Evolutionary conservation across 2,888 invertebrate genomes (phyloP), one percentile per base, ranked within the genome.

Genomic region (Muschampia plurimacula): DNA sequence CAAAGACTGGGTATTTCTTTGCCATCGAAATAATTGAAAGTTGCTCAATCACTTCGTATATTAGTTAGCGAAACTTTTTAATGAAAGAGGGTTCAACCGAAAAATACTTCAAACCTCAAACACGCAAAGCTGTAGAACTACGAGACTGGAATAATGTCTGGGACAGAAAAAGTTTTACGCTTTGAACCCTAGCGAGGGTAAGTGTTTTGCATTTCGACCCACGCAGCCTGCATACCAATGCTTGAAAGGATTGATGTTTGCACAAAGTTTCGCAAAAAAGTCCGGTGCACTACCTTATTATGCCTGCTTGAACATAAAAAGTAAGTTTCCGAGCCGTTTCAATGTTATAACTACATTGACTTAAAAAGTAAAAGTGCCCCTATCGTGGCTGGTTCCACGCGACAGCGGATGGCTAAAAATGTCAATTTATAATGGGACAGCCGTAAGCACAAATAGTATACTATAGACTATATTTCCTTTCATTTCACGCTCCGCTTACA

Each of bases 71-170:
- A 80, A 90, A 91, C 83, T 91, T 91, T 91, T 89, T 90, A 92
- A 92, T 91, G 91, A 92, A 90, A 88, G 88, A 84, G 80, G 86
- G 84, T 84, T 86, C 84, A 83, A 87, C 88, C 90, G 86, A 90
- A 91, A 93, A 91, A 92, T 91, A 86, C 89, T 87, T 86, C 85
- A 89, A 90, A 89, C 89, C 91, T 90, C 90, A 89, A 92, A 92
- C 90, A 91, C 89, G 90, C 91, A 89, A 91, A 90, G 89, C 90
- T 89, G 85, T 82, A 87, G 83, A 90, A 89, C 91, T 92, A 93
- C 92, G 93, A 90, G 93, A 92, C 91, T 86, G 89, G 92, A 93
- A 93, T 93, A 92, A 92, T 89, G 89, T 89, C 86, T 88, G 90
- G 90, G 89, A 91, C 91, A 89, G 90, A 92, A 93, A 93, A 93